Conservation (phyloP, 2,888 invertebrate genomes). For the Halictus ligatus region DNA sequence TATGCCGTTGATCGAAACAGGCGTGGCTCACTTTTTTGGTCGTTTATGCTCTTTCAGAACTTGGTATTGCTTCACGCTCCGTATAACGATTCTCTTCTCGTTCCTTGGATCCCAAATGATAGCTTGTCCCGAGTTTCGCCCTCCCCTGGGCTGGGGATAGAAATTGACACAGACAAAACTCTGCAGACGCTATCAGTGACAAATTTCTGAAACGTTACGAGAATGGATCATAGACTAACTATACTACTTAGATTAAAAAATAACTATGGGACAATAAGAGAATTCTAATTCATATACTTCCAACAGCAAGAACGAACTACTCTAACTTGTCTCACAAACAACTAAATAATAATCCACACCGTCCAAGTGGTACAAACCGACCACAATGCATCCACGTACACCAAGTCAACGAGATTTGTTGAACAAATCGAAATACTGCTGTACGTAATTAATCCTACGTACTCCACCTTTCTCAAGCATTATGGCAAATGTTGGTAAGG, state of each 20-base stretch:
- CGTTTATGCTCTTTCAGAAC: constrained; percentile 4
- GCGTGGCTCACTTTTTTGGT: constrained; percentile 9
- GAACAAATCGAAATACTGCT: background rate
- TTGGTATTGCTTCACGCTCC: constrained; percentile 19
- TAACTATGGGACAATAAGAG: no score
- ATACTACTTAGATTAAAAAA: no score
- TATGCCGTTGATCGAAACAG: constrained; percentile 33
- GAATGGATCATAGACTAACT: no score
- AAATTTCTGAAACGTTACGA: background rate
- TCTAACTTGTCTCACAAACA: no score
- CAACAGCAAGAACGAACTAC: no score
- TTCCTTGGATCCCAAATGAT: background rate
- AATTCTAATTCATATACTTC: no score
- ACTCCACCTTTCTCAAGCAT: background rate
- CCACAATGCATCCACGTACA: background rate
- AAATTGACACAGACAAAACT: constrained; percentile 24
- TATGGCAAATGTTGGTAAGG: background rate
- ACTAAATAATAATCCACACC: no score
- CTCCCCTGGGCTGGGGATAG: background rate
- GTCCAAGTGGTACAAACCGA: background rate
- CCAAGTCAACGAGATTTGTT: background rate
- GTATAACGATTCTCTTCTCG: background rate
- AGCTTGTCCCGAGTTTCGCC: background rate
- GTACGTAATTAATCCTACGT: background rate
- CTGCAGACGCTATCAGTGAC: constrained; percentile 16